A percentile compares a stretch with the other conserved stretches of the same genome.
phyloP scores from a whole-genome alignment of 2,888 invertebrate genomes.

The Sepioteuthis lessoniana region DNA sequence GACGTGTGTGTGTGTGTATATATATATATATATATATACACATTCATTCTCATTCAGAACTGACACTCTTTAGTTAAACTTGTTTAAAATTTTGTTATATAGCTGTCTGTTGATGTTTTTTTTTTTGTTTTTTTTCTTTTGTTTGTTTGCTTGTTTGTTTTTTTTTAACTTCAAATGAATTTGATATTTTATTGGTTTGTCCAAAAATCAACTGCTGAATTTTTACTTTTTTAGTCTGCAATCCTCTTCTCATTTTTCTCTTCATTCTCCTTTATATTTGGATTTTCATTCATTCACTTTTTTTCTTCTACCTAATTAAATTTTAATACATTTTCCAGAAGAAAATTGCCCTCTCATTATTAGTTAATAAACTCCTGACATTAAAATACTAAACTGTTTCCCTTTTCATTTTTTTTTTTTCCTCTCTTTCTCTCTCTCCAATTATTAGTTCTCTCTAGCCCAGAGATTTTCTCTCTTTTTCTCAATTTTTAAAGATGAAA shows the following conservation, averaged over 20 bases:
- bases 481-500: background rate
- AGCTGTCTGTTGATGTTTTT: background rate
- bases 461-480: background rate
- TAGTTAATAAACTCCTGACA: too few species aligned
- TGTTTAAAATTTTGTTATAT: too few species aligned
- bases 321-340: too few species aligned
- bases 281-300: background rate
- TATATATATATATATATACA: too few species aligned
- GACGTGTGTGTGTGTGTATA: too few species aligned
- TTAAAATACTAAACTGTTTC: background rate
- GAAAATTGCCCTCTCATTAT: too few species aligned
- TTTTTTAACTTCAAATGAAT: too few species aligned
- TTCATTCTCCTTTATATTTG: background rate
- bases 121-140: background rate
- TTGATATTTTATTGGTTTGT: too few species aligned
- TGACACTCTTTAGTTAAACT: too few species aligned
- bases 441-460: background rate
- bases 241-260: background rate
- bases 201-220: background rate
- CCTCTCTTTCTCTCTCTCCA: constrained; percentile 40
- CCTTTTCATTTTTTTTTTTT: background rate
- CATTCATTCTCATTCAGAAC: too few species aligned
- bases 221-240: background rate
- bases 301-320: too few species aligned
- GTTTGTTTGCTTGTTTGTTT: too few species aligned